phyloP scores from a whole-genome alignment of 1,140 invertebrate genomes.

The Diprion similis region DNA sequence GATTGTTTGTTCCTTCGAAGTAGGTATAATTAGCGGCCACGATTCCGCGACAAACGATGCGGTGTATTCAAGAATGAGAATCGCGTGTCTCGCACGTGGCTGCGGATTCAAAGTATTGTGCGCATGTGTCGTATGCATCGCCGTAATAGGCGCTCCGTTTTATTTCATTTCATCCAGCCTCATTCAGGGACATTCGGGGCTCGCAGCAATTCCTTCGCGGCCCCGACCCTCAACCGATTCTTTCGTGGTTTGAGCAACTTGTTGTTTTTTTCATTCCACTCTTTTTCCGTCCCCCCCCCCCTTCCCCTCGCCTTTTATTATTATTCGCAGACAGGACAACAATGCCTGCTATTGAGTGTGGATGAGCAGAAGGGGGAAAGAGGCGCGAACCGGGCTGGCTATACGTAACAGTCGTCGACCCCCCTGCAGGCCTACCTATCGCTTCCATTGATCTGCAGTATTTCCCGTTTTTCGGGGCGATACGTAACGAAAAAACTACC shows the following conservation, averaged over 20 bases:
- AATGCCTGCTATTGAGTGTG: not conserved
- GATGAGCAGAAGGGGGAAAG: no score
- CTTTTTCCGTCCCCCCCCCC: not conserved
- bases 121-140: no score
- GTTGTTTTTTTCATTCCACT: not conserved
- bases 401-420: no score
- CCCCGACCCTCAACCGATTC: constrained; percentile 6
- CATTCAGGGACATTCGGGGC: not conserved
- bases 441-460: no score
- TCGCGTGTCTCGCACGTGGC: constrained; percentile 1
- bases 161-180: not conserved
- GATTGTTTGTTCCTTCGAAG: no score
- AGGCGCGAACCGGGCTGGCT: no score
- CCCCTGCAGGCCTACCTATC: no score
- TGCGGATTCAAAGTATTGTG: not conserved
- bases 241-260: constrained; percentile 3
- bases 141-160: not conserved
- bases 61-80: no score
- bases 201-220: not conserved
- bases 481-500: no score
- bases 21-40: no score
- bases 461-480: no score
- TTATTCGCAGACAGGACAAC: not conserved
- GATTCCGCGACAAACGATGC: no score
- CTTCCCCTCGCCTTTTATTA: not conserved